Percentiles rank a stretch among this genome's conserved stretches.
These are phyloP conservation scores for Macropodus opercularis DNA, from an alignment of 2,797 vertebrate genomes.

Conservation along the genomic window DNA sequence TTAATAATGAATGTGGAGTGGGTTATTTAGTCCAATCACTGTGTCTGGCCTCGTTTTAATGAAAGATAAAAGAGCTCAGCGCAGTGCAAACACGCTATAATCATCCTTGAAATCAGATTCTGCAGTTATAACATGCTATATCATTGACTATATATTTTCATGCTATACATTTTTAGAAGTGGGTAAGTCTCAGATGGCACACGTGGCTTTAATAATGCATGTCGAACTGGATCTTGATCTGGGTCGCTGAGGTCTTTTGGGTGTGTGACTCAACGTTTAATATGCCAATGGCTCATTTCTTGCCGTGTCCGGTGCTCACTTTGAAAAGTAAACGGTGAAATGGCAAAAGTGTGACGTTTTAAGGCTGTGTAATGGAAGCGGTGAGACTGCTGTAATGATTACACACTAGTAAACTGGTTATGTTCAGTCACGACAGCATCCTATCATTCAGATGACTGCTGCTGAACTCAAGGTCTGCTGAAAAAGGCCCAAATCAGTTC, in stretches of 20 bases:
- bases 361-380: constrained; percentile 34
- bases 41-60: constrained; percentile 35
- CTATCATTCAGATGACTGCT: constrained; percentile 39
- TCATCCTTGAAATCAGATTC: constrained; percentile 41
- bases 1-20: constrained; percentile 53
- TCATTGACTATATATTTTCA: too few species aligned
- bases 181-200: constrained; percentile 45
- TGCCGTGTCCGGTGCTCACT: constrained; percentile 8
- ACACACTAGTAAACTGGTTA: constrained; percentile 38
- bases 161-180: constrained; percentile 52
- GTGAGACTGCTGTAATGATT: constrained; percentile 43
- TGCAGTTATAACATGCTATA: constrained; percentile 21
- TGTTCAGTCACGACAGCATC: constrained; percentile 36
- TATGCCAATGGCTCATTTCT: constrained; percentile 41
- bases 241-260: constrained; percentile 55
- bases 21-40: constrained; percentile 42
- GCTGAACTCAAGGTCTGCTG: constrained; percentile 16
- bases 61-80: constrained; percentile 36
- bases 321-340: constrained; percentile 35
- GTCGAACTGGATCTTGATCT: constrained; percentile 46
- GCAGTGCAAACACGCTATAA: constrained; percentile 34
- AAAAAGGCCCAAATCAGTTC: constrained; percentile 42
- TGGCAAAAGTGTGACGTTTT: constrained; percentile 33
- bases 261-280: constrained; percentile 47
- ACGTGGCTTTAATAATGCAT: constrained; percentile 55